phyloP scores from a whole-genome alignment of 2,888 invertebrate genomes.

The Digitonthophagus gazella region DNA sequence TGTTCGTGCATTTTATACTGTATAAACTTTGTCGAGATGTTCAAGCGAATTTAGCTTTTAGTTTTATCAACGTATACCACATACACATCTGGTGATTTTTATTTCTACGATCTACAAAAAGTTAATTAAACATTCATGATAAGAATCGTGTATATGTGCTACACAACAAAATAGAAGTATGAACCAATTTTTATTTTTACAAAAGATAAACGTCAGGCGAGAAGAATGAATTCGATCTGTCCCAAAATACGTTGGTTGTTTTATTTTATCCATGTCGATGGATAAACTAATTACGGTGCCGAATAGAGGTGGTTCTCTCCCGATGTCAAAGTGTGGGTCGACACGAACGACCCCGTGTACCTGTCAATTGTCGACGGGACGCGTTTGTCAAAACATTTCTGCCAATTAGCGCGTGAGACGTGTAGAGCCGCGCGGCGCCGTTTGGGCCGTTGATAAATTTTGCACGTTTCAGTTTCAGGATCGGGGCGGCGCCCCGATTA shows the following conservation, averaged over 20 bases:
- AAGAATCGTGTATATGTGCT: too few relatives aligned
- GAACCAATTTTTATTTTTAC: too few relatives aligned
- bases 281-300: constrained; percentile 11
- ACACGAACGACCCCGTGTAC: constrained; percentile 11
- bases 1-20: too few relatives aligned
- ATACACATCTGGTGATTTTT: background rate
- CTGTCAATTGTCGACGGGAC: constrained; percentile 11
- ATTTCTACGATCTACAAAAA: background rate
- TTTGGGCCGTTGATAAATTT: constrained; percentile 7
- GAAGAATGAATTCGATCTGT: background rate
- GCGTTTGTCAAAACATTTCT: constrained; percentile 13
- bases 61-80: too few relatives aligned
- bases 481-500: constrained; percentile 2
- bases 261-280: background rate
- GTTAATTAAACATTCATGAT: too few relatives aligned
- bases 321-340: constrained; percentile 6
- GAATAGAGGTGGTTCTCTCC: background rate
- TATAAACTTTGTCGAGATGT: too few relatives aligned
- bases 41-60: too few relatives aligned
- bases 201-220: background rate
- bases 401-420: constrained; percentile 2
- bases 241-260: background rate
- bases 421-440: background rate
- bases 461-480: constrained; percentile 15
- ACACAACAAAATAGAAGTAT: too few relatives aligned